Evolutionary conservation across 2,113 vertebrate species (phyloP).

Genomic region (Gnathonemus echidnorhynchus): DNA sequence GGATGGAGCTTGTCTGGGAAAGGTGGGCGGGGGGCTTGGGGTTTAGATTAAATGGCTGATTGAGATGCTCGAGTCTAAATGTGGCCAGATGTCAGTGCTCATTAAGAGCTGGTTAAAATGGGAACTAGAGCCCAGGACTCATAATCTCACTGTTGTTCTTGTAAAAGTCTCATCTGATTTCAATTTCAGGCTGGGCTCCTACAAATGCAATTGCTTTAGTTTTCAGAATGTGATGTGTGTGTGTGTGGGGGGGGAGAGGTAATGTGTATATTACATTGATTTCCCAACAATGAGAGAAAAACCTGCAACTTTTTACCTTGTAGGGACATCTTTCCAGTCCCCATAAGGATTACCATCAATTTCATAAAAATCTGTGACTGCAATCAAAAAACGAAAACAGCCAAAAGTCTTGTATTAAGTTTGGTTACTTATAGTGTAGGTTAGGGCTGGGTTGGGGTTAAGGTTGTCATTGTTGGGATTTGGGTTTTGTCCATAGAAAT

Average conservation of each 20-base stretch:
- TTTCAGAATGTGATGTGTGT: neutral
- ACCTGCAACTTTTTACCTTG: neutral
- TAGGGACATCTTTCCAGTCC: neutral
- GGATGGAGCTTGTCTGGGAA: neutral
- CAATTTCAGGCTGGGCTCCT: neutral
- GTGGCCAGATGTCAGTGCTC: neutral
- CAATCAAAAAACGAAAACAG: neutral
- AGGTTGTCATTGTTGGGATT: neutral
- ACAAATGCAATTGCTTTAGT: neutral
- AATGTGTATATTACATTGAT: neutral
- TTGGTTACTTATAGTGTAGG: neutral
- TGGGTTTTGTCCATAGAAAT: neutral
- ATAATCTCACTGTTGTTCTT: neutral
- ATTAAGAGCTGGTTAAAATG: neutral
- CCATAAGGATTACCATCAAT: neutral
- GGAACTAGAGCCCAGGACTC: neutral
- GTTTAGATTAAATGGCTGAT: slow-evolving; percentile 23
- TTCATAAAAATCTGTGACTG: neutral
- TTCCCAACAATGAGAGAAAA: neutral
- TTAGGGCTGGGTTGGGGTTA: neutral
- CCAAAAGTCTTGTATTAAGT: neutral
- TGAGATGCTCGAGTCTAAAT: neutral
- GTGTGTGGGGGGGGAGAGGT: neutral
- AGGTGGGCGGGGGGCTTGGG: neutral
- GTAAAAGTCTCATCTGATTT: neutral